Evolutionary conservation across 1,140 invertebrate species (phyloP).

Genomic region (Trachelipus rathkii): DNA sequence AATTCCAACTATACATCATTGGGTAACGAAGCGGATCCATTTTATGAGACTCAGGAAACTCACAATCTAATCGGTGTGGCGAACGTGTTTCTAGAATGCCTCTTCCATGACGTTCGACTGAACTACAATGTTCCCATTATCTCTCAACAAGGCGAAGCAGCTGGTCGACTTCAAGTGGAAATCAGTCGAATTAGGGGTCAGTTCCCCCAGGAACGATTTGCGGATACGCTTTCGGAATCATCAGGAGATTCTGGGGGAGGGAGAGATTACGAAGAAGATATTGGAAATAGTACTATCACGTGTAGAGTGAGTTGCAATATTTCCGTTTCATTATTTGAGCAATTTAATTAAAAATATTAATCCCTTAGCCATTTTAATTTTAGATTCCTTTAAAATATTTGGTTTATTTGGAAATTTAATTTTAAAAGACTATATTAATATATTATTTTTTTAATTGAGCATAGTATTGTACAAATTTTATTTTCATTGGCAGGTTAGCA

Average conservation of each 20-base stretch:
- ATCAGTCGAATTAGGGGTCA: conserved; percentile 75
- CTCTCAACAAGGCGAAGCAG: conserved; percentile 96
- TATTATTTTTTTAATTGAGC: too few relatives aligned
- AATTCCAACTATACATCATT: conserved; percentile 27
- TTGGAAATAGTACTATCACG: conserved; percentile 36
- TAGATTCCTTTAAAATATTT: too few relatives aligned
- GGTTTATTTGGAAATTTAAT: too few relatives aligned
- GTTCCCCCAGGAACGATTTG: conserved; percentile 78
- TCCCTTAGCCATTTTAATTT: too few relatives aligned
- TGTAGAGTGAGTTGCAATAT: conserved; percentile 35
- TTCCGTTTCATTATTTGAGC: too few relatives aligned
- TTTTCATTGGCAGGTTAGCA: conserved; percentile 57
- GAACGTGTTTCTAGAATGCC: conserved; percentile 91
- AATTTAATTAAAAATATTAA: too few relatives aligned
- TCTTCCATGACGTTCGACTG: conserved; percentile 91
- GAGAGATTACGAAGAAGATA: conserved; percentile 39
- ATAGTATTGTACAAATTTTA: too few relatives aligned
- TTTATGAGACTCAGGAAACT: conserved; percentile 94
- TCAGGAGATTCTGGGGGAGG: conserved; percentile 60
- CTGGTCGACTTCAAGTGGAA: conserved; percentile 78
- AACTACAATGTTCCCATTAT: conserved; percentile 98
- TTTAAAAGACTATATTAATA: too few relatives aligned
- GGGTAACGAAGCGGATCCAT: conserved; percentile 63
- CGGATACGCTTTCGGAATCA: conserved; percentile 74
- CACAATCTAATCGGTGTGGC: conserved; percentile 97